Base-by-base conservation (phyloP, 1,140 invertebrate species). In the Bombus superbus region DNA sequence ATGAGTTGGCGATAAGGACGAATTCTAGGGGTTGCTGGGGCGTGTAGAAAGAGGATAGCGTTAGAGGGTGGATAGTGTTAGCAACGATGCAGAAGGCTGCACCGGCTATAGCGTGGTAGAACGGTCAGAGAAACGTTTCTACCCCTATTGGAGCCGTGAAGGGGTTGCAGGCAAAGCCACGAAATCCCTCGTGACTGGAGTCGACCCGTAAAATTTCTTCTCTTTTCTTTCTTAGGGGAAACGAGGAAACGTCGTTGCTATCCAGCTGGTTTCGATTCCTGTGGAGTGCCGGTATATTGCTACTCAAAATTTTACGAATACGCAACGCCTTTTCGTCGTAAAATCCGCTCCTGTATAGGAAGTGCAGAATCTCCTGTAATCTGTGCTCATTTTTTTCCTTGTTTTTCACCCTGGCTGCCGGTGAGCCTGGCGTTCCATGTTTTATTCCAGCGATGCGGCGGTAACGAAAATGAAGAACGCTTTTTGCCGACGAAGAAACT, bases 231-330 rank as follows among this genome's bases (percentile, higher is more conserved):
- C 44, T 62, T n/a, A 6, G n/a, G 25, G 71, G 18, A 53, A 53
- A 53, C 28, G 72, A 32, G 28, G 22, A 25, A 71, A 40, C 35
- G 68, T 11, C 59, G 38, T 28, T 18, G 8, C 15, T 15, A 28
- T 40, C 6, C 42, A 18, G 22, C 35, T n/a, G 72, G 25, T 82
- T 75, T 75, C 81, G 81, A 82, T 82, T 74, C 42, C 42, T 47
- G 59, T 35, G 25, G 28, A 83, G 47, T 53, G 5, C 6, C 47
- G 47, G 18, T 53, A 53, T 83, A 75, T 76, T 76, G 81, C 72
- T 76, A 68, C 81, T 83, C 35, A 83, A 83, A 66, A 83, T 83
- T 83, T 83, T 66, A 83, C 81, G 73, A 76, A 83, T 75, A 53
- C 53, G 47, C 47, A 53, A 53, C 47, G 47, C 47, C 47, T 53